Evolutionary conservation across 2,113 vertebrate genomes (phyloP).

Genomic region (Siniperca chuatsi): DNA sequence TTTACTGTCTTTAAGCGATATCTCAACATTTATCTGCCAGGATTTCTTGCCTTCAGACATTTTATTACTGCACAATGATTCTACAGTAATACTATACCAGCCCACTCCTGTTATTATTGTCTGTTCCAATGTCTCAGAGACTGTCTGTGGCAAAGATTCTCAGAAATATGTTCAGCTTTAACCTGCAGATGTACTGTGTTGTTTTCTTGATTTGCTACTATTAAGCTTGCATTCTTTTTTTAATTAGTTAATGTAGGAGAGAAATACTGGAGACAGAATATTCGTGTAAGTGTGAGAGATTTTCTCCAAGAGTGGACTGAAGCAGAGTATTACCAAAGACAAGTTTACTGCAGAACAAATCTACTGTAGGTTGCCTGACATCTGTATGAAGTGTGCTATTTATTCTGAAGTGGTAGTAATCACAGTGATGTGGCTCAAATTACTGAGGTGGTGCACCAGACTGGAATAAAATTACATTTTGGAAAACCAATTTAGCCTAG

Average conservation of each 20-base stretch:
- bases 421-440: constrained; percentile 70
- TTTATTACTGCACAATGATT: constrained; percentile 31
- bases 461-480: constrained; percentile 70
- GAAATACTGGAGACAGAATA: constrained; percentile 23
- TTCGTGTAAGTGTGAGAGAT: constrained; percentile 54
- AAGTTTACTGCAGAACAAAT: constrained; percentile 54
- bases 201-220: constrained; percentile 13
- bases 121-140: constrained; percentile 14
- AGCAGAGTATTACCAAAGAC: constrained; percentile 36
- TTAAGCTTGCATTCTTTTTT: constrained; percentile 18
- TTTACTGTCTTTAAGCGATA: constrained; percentile 23
- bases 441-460: constrained; percentile 64
- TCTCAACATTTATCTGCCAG: neutral
- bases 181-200: neutral
- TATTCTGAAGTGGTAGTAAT: constrained; percentile 73
- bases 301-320: constrained; percentile 30
- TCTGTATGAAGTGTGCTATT: constrained; percentile 66
- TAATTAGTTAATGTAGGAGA: constrained; percentile 42
- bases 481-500: constrained; percentile 58
- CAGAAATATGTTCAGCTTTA: constrained; percentile 4
- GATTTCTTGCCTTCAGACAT: constrained; percentile 22
- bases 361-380: constrained; percentile 53
- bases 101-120: constrained; percentile 20
- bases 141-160: constrained; percentile 7
- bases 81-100: constrained; percentile 26